Base-by-base conservation (phyloP, 1,140 invertebrate genomes). In the Melipona quadrifasciata region DNA sequence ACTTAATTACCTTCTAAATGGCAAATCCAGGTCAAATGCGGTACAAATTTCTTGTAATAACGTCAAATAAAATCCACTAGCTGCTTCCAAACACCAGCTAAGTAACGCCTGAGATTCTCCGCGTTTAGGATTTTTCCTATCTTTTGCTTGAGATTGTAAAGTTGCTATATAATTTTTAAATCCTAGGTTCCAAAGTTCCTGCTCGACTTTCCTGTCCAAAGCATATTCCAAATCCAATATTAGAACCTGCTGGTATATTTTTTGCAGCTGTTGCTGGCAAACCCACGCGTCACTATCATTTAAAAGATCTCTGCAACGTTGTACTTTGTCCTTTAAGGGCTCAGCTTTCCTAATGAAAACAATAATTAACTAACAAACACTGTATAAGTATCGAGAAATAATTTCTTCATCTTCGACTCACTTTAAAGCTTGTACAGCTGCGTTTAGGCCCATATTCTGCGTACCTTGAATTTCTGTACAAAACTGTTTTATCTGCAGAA, bases 131-230 rank as follows among this genome's bases (percentile, higher is more conserved):
- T 97, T 98, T 96, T 97, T 97, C 92, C 96, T 96, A 90, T 98
- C 97, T 91, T 97, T 97, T 17, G 96, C 96, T 80, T 97, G 96
- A 34, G 96, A 95, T 91, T 98, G 98, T 67, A 98, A 93, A 39
- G 96, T 95, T 83, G 96, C 97, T 93, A 98, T 98, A 93, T 98
- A 97, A 93, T 98, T 97, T 93, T 98, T 98, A 95, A 98, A 98
- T 21, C 97, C 97, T 92, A 97, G 95, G 93, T 97, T 98, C 98
- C 98, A 98, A 85, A 98, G 94, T 91, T 98, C 97, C 92, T 98
- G 97, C 93, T 98, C 98, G 34, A 98, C 97, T 95, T 98, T 98
- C 91, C 97, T 97, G 93, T 98, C 97, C 89, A 98, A 94, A n/a
- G 97, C 97, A 96, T 97, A 98, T 92, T 98, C 97, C 86, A 98